A percentile compares a stretch with the other conserved stretches of the same genome.
These are phyloP conservation scores for Tetrapedia diversipes DNA, from an alignment of 2,888 invertebrate genomes.

Conservation along the genomic window DNA sequence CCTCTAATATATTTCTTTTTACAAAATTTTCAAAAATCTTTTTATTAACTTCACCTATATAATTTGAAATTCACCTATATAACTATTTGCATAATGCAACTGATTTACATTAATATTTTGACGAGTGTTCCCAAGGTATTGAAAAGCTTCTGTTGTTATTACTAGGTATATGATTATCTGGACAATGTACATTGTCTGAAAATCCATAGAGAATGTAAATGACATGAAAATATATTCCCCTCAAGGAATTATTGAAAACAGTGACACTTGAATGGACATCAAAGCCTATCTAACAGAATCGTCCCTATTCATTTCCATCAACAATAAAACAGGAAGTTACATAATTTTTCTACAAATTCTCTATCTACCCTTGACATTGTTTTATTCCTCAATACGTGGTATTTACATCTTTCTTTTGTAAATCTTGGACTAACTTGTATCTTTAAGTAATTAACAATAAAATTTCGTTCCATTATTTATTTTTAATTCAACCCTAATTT, in stretches of 20 bases:
- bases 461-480: neutral
- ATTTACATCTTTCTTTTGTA: no score
- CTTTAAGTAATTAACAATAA: no score
- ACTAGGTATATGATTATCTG: neutral
- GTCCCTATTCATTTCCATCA: neutral
- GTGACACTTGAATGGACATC: neutral
- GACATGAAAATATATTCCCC: neutral
- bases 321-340: no score
- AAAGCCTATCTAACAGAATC: neutral
- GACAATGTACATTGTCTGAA: neutral
- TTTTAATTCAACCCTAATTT: neutral
- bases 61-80: no score
- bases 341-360: no score
- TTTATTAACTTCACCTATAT: no score
- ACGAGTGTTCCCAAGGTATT: no score
- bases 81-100: no score
- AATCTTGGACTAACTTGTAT: no score
- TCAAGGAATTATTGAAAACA: conserved; percentile 12
- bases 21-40: neutral
- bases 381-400: neutral
- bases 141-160: conserved; percentile 7
- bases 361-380: no score
- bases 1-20: neutral
- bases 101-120: no score
- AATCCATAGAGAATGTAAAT: conserved; percentile 3